Conservation (phyloP, 2,888 invertebrate species). For the Automeris io region DNA sequence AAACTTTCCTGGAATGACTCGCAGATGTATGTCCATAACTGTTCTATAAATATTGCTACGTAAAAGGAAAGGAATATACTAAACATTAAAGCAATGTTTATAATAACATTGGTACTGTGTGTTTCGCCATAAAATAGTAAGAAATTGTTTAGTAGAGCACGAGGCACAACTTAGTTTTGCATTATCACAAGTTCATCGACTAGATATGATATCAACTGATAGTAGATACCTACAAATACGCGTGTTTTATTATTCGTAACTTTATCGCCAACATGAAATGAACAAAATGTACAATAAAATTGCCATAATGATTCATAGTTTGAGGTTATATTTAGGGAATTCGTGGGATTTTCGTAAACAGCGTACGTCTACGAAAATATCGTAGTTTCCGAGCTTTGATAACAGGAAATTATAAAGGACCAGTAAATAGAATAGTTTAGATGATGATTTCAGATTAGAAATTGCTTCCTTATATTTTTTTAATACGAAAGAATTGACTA, state of each 20-base stretch:
- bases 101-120: neutral
- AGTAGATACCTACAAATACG: slow-evolving; percentile 41
- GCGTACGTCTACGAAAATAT: too few relatives aligned
- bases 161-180: slow-evolving; percentile 31
- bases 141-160: slow-evolving; percentile 39
- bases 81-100: too few relatives aligned
- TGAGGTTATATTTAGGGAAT: slow-evolving; percentile 2
- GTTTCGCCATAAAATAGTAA: slow-evolving; percentile 13
- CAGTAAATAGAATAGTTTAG: too few relatives aligned
- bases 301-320: slow-evolving; percentile 47
- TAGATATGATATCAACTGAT: slow-evolving; percentile 51
- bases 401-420: too few relatives aligned
- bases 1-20: too few relatives aligned
- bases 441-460: too few relatives aligned
- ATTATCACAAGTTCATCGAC: slow-evolving; percentile 38
- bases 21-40: too few relatives aligned
- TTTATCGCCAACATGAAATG: slow-evolving; percentile 17
- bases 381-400: too few relatives aligned
- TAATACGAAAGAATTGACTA: too few relatives aligned
- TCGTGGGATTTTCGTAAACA: neutral
- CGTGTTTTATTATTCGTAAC: slow-evolving; percentile 22
- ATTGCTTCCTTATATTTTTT: too few relatives aligned
- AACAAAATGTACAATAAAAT: slow-evolving; percentile 35
- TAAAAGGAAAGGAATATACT: too few relatives aligned
- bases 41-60: too few relatives aligned